Percentiles rank a stretch among this genome's conserved stretches.
phyloP scores from a whole-genome alignment of 2,797 vertebrate species.

The Syngnathus rostellatus region DNA sequence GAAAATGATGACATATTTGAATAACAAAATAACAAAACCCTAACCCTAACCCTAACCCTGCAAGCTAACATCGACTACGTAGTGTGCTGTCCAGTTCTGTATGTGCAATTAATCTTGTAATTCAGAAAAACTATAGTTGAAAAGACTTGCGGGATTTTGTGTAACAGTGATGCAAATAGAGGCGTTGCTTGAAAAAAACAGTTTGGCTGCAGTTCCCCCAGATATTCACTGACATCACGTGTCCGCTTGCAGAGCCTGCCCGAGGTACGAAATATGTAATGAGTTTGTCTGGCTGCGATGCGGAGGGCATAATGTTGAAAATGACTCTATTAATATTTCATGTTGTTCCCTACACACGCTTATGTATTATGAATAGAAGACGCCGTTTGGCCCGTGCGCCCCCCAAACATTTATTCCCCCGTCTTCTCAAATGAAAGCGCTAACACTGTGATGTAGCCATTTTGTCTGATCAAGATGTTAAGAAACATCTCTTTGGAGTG shows the following conservation, averaged over 20 bases:
- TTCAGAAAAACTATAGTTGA: too few relatives aligned
- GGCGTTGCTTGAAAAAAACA: neutral
- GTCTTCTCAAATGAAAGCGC: conserved; percentile 9
- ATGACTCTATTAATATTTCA: conserved; percentile 39
- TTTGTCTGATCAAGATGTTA: neutral
- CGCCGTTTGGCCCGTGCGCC: conserved; percentile 6
- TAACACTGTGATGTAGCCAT: conserved; percentile 1
- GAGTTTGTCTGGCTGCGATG: conserved; percentile 16
- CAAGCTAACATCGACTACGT: too few relatives aligned
- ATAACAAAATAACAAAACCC: too few relatives aligned
- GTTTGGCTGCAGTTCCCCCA: neutral
- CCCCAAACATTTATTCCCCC: conserved; percentile 20
- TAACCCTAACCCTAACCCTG: too few relatives aligned
- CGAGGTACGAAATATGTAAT: conserved; percentile 20
- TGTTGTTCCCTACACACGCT: conserved; percentile 27
- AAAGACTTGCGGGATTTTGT: neutral
- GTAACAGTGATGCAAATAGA: too few relatives aligned
- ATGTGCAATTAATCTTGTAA: too few relatives aligned
- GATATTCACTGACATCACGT: conserved; percentile 14
- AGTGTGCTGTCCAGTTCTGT: too few relatives aligned
- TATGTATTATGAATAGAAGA: conserved; percentile 39
- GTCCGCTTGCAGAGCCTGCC: conserved; percentile 15
- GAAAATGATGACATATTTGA: neutral
- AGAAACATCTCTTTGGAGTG: neutral
- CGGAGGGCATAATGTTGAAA: conserved; percentile 7